Conservation (phyloP, 2,797 vertebrate genomes). For the Enteromius anoplus region DNA sequence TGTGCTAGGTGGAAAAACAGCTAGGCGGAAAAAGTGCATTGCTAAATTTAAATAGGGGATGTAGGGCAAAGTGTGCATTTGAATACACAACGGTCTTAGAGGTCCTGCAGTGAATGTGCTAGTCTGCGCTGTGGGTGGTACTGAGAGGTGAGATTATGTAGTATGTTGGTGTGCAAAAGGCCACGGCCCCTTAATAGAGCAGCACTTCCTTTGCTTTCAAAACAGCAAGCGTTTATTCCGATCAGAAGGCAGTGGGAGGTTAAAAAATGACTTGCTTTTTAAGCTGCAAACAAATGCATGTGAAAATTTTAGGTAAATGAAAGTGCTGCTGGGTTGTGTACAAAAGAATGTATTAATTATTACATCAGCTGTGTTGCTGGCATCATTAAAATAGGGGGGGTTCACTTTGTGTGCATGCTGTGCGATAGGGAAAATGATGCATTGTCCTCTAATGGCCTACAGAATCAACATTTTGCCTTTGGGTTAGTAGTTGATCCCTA, state of each 20-base stretch:
- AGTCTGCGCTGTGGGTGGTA: not conserved
- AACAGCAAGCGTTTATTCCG: constrained; percentile 6
- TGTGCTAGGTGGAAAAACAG: not conserved
- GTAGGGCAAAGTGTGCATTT: not conserved
- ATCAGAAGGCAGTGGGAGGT: constrained; percentile 18
- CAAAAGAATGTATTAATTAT: constrained; percentile 19
- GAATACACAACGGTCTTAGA: not conserved
- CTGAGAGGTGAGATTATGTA: constrained; percentile 27
- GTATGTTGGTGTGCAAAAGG: constrained; percentile 34
- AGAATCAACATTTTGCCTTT: not conserved
- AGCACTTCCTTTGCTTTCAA: constrained; percentile 8
- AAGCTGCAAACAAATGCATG: not conserved
- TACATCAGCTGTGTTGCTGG: constrained; percentile 16
- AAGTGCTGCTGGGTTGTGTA: not conserved
- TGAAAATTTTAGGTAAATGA: not conserved
- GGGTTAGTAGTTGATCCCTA: not conserved
- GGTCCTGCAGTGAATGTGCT: constrained; percentile 1
- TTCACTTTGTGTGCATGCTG: not conserved
- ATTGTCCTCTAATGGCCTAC: not conserved
- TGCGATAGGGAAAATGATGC: not conserved
- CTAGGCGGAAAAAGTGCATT: not conserved
- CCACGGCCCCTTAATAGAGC: constrained; percentile 16
- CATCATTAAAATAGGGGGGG: not conserved
- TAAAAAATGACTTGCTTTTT: constrained; percentile 11
- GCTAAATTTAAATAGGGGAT: not conserved